These are phyloP conservation scores for Centruroides sculpturatus DNA, from an alignment of 1,140 invertebrate species.

Conservation along the genomic window DNA sequence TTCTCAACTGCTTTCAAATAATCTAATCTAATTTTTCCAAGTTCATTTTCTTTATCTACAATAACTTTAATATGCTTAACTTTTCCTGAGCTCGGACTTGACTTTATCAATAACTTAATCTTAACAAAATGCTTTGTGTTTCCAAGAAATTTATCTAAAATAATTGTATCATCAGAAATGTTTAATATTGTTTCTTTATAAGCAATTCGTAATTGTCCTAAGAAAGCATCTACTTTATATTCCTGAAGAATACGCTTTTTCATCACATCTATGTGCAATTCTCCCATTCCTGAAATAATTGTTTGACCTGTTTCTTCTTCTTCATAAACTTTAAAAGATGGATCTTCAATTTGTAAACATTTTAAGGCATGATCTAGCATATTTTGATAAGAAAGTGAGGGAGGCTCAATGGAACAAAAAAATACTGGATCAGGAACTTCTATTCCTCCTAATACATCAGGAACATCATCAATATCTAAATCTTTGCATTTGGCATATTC, in stretches of 20 bases:
- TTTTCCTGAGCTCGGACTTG: background rate
- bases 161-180: constrained; percentile 35
- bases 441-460: constrained; percentile 40
- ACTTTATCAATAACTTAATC: constrained; percentile 19
- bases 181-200: constrained; percentile 62
- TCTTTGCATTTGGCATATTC: constrained; percentile 19
- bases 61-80: constrained; percentile 41
- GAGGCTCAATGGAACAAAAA: constrained; percentile 90
- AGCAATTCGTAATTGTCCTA: constrained; percentile 89
- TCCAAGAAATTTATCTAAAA: constrained; percentile 46
- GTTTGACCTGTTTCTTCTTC: constrained; percentile 72
- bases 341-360: constrained; percentile 80
- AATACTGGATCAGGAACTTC: constrained; percentile 84
- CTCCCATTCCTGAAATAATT: constrained; percentile 74
- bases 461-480: constrained; percentile 19
- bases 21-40: constrained; percentile 23
- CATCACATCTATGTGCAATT: constrained; percentile 81
- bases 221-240: constrained; percentile 78
- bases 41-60: constrained; percentile 30
- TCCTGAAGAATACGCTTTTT: constrained; percentile 71
- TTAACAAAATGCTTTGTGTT: constrained; percentile 18
- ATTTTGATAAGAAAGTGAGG: constrained; percentile 55
- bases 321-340: constrained; percentile 62
- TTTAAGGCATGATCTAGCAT: constrained; percentile 68
- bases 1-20: constrained; percentile 34